Evolutionary conservation across 2,888 invertebrate genomes (phyloP), one percentile per base, ranked within the genome.

Genomic region (Colostygia pectinataria): DNA sequence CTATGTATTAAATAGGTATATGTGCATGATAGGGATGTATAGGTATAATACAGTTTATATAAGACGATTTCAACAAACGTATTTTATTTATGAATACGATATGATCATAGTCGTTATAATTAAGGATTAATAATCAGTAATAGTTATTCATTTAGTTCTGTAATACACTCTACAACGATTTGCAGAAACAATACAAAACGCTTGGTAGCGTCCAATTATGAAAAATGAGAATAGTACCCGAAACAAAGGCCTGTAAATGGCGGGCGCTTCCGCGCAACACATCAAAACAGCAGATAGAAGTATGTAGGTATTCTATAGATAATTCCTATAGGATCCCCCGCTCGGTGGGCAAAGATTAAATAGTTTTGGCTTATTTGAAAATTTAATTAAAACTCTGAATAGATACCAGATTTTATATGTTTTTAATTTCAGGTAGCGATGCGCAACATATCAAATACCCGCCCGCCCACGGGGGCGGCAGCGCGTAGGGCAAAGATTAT

Each of bases 231-330:
- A 72, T 67, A 64, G 64, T 67, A 65, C 63, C 68, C 68, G 74
- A 78, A 83, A 87, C 87, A 87, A 87, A 82, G 84, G 80, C 79
- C 73, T 68, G 70, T 60, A 80, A 84, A 86, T 81, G 84, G 83
- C 83, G 82, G 74, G 75, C 80, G 74, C 71, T 77, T 78, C 78
- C 72, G 72, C 13, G 6, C 18, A 27, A 23, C 33, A 20, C n/a
- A 27, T 12, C 4, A 8, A 45, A 33, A 20, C 18, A 34, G 10
- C 1, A 3, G 7, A 20, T 2, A 1, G 4, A 14, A 13, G 2
- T 31, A 13, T 1, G 3, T n/a, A 32, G n/a, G 31, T n/a, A 18
- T 9, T 7, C n/a, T 15, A 14, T 32, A 32, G 32, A n/a, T 32
- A n/a, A n/a, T n/a, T n/a, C n/a, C n/a, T n/a, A 23, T 7, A 20